Conservation (phyloP, 2,888 invertebrate species). For the Ophraella communa region DNA sequence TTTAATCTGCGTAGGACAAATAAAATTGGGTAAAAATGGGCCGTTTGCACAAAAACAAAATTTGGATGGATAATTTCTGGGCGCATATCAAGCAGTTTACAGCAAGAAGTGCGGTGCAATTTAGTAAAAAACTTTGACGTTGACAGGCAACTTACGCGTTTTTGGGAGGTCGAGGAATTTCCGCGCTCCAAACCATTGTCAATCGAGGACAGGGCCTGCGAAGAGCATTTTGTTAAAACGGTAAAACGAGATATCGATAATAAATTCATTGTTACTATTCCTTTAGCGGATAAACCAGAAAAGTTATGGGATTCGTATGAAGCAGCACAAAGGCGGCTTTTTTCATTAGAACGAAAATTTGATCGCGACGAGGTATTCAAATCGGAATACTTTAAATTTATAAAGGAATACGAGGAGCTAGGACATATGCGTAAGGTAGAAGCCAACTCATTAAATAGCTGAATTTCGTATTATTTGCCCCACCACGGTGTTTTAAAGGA, state of each 20-base stretch:
- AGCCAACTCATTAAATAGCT: not conserved
- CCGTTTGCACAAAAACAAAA: too few species aligned
- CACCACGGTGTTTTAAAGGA: conserved; percentile 33
- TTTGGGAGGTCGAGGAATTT: too few species aligned
- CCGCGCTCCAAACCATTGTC: conserved; percentile 10
- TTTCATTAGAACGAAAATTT: conserved; percentile 19
- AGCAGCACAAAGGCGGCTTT: conserved; percentile 20
- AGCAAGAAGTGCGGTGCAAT: too few species aligned
- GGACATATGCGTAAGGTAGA: conserved; percentile 30
- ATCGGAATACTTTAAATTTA: conserved; percentile 24
- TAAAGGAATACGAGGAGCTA: conserved; percentile 26
- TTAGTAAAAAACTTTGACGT: too few species aligned
- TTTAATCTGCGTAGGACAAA: too few species aligned
- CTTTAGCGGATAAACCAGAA: conserved; percentile 10
- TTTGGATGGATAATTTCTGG: too few species aligned
- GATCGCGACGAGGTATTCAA: conserved; percentile 3
- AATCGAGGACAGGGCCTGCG: conserved; percentile 14
- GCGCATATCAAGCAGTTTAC: too few species aligned
- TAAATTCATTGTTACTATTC: conserved; percentile 28
- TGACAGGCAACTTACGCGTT: too few species aligned
- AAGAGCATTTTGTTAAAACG: conserved; percentile 12
- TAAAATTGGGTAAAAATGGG: too few species aligned
- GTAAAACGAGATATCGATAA: conserved; percentile 7
- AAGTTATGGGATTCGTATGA: conserved; percentile 16
- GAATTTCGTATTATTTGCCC: conserved; percentile 29